phyloP scores from a whole-genome alignment of 2,888 invertebrate genomes.

The Drosophila testacea region DNA sequence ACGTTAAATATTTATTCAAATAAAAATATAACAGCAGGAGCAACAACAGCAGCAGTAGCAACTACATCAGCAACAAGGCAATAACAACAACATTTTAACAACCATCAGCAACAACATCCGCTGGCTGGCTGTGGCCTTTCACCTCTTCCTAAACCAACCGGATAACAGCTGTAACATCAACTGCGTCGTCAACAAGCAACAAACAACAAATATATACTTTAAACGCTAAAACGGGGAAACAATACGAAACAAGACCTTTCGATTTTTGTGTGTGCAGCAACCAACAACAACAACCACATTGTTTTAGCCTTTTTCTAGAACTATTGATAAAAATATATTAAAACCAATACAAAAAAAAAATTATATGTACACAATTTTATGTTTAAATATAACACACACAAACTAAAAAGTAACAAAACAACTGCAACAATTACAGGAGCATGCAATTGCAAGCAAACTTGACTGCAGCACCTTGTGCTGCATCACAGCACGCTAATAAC shows the following conservation, averaged over 20 bases:
- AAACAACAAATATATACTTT: constrained; percentile 55
- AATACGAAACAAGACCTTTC: constrained; percentile 56
- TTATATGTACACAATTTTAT: constrained; percentile 74
- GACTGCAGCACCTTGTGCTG: constrained; percentile 6
- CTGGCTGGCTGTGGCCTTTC: constrained; percentile 34
- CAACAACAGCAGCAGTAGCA: constrained; percentile 36
- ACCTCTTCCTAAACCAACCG: constrained; percentile 30
- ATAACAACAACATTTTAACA: constrained; percentile 33
- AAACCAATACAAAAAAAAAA: constrained; percentile 72
- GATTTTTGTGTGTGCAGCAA: constrained; percentile 51
- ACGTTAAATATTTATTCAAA: constrained; percentile 74
- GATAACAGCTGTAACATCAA: constrained; percentile 58
- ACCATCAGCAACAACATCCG: constrained; percentile 32
- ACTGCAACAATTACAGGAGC: not conserved
- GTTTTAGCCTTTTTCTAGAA: constrained; percentile 85
- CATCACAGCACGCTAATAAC: constrained; percentile 10
- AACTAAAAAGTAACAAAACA: constrained; percentile 25
- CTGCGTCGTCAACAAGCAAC: constrained; percentile 79
- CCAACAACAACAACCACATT: constrained; percentile 63
- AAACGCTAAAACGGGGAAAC: constrained; percentile 59
- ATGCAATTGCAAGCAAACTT: constrained; percentile 17
- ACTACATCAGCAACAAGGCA: constrained; percentile 30
- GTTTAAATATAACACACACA: constrained; percentile 68
- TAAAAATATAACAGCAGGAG: constrained; percentile 57
- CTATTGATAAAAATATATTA: constrained; percentile 83